A percentile compares a stretch with the other conserved stretches of the same genome.
Evolutionary conservation across 2,113 vertebrate species (phyloP).

Genomic region (Nothocercus nigrocapillus): DNA sequence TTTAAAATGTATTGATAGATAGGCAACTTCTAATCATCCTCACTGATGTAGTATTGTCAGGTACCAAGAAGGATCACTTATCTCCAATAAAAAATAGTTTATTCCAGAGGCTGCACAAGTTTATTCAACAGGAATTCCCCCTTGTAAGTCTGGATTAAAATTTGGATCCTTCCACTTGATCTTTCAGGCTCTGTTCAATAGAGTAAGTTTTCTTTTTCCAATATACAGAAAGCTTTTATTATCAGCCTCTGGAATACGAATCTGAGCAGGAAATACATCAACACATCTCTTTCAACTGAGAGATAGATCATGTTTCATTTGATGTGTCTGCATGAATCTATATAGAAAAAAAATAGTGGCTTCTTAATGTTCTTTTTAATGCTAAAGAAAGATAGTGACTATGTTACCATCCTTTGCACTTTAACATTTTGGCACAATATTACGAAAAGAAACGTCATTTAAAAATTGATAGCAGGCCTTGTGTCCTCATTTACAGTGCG

Average conservation of each 20-base stretch:
- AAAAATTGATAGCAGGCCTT: background rate
- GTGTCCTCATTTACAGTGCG: background rate
- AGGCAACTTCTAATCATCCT: background rate
- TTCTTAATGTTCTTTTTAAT: background rate
- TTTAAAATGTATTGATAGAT: background rate
- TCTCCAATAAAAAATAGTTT: background rate
- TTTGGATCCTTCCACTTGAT: background rate
- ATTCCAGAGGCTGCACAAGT: background rate
- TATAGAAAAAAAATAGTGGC: background rate
- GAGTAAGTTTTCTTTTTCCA: background rate
- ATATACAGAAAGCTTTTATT: conserved; percentile 4
- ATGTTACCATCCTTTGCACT: background rate
- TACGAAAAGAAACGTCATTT: background rate
- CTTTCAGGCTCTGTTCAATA: background rate
- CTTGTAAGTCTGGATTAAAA: background rate
- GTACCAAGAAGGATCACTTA: background rate
- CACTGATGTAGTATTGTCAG: background rate
- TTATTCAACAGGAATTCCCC: background rate
- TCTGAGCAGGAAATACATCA: background rate
- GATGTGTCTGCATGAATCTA: background rate
- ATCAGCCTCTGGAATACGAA: background rate
- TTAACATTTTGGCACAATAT: background rate
- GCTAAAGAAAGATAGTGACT: background rate
- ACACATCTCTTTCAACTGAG: background rate
- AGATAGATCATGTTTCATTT: conserved; percentile 23